Conservation (phyloP, 2,888 invertebrate genomes). For the Eurois occulta region DNA sequence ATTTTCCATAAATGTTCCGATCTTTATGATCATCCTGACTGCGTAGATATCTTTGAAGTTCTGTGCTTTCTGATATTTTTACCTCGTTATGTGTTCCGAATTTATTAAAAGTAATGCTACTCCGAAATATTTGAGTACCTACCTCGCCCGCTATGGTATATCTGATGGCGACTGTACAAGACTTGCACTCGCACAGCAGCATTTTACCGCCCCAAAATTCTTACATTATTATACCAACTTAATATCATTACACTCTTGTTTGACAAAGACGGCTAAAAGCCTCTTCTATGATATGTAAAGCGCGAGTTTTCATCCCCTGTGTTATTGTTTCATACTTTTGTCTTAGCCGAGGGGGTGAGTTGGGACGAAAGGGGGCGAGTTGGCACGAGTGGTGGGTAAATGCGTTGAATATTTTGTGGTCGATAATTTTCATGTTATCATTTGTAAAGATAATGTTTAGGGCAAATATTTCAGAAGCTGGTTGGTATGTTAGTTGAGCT, state of each 20-base stretch:
- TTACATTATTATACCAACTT: constrained; percentile 61
- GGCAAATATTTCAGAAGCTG: neutral
- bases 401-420: constrained; percentile 35
- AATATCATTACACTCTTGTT: constrained; percentile 61
- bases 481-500: neutral
- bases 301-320: constrained; percentile 55
- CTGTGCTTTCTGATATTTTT: too few species aligned
- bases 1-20: too few species aligned
- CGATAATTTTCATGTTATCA: constrained; percentile 49
- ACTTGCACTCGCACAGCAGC: constrained; percentile 35
- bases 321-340: constrained; percentile 66
- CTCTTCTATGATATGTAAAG: constrained; percentile 62
- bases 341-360: constrained; percentile 40
- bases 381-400: constrained; percentile 8
- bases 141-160: too few species aligned
- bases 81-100: too few species aligned
- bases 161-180: too few species aligned
- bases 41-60: too few species aligned
- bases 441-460: constrained; percentile 24
- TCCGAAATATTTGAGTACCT: too few species aligned
- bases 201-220: constrained; percentile 57
- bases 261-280: constrained; percentile 64
- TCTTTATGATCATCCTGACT: too few species aligned
- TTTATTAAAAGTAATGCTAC: too few species aligned
- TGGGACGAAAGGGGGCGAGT: constrained; percentile 12